phyloP scores from a whole-genome alignment of 2,888 invertebrate genomes.

The Drosophila putrida region DNA sequence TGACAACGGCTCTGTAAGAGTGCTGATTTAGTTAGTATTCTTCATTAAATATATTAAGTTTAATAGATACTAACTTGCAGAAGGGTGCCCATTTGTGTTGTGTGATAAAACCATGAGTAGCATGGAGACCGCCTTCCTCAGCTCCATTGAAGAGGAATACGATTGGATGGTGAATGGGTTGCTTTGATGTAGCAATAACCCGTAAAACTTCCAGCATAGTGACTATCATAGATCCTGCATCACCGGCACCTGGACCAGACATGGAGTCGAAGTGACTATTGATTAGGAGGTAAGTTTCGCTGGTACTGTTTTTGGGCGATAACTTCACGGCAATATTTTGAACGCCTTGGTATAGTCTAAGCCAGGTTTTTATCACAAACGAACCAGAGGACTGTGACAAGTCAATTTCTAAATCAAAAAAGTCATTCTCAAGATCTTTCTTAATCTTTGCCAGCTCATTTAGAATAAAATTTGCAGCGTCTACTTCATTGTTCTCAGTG shows the following conservation, averaged over 20 bases:
- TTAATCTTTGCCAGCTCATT: constrained; percentile 69
- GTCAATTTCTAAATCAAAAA: constrained; percentile 78
- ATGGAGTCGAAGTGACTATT: constrained; percentile 96
- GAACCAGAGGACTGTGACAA: constrained; percentile 73
- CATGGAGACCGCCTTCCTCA: constrained; percentile 89
- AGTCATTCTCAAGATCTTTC: constrained; percentile 58
- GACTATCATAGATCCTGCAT: constrained; percentile 87
- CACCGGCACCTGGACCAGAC: constrained; percentile 87
- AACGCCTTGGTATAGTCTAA: constrained; percentile 70
- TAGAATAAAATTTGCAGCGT: constrained; percentile 86
- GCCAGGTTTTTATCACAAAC: constrained; percentile 55
- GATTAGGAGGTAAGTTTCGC: constrained; percentile 86
- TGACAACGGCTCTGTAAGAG: constrained; percentile 89
- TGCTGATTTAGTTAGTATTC: rapidly evolving
- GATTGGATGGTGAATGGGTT: constrained; percentile 86
- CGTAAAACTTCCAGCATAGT: constrained; percentile 88
- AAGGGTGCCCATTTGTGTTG: constrained; percentile 93
- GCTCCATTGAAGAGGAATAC: constrained; percentile 90
- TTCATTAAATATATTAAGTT: background rate
- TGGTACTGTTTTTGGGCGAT: constrained; percentile 60
- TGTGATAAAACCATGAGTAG: constrained; percentile 89
- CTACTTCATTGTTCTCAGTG: constrained; percentile 90
- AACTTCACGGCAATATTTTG: constrained; percentile 83
- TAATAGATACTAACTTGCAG: constrained; percentile 82
- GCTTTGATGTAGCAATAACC: constrained; percentile 82